These are phyloP conservation scores for Brachionus manjavacas DNA, from an alignment of 1,140 invertebrate species.

Conservation along the genomic window DNA sequence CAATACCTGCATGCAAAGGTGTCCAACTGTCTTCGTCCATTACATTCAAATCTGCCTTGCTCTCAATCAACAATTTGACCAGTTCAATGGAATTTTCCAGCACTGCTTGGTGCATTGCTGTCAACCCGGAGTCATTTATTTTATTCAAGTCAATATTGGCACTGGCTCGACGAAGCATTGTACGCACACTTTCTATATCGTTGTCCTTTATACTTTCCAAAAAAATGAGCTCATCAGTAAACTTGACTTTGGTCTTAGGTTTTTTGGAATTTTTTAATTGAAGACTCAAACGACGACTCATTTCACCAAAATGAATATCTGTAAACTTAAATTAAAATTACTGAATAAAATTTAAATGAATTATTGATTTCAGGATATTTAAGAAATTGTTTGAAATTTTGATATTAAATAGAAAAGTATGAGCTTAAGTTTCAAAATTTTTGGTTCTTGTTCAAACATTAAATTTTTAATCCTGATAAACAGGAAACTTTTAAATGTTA, in stretches of 20 bases:
- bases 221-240: slow-evolving; percentile 56
- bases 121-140: slow-evolving; percentile 51
- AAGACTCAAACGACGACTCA: slow-evolving; percentile 34
- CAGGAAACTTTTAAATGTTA: slow-evolving; percentile 8
- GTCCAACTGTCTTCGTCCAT: slow-evolving; percentile 88
- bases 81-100: slow-evolving; percentile 98
- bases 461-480: slow-evolving; percentile 11
- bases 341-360: not conserved
- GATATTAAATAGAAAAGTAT: not conserved
- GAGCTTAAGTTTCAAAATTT: not conserved
- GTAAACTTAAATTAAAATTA: not conserved
- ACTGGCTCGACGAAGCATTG: slow-evolving; percentile 54
- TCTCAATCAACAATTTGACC: slow-evolving; percentile 85
- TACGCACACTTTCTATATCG: slow-evolving; percentile 50
- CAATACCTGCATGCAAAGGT: slow-evolving; percentile 50
- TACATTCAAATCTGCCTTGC: slow-evolving; percentile 87
- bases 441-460: not conserved
- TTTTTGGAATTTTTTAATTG: slow-evolving; percentile 44
- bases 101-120: slow-evolving; percentile 52
- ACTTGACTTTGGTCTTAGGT: slow-evolving; percentile 48
- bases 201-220: slow-evolving; percentile 56
- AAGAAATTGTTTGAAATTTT: not conserved
- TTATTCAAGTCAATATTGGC: slow-evolving; percentile 53
- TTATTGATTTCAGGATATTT: not conserved
- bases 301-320: not conserved